Percentiles rank a stretch among this genome's conserved stretches.
Evolutionary conservation across 2,113 vertebrate species (phyloP).

Genomic region (Heteronetta atricapilla): DNA sequence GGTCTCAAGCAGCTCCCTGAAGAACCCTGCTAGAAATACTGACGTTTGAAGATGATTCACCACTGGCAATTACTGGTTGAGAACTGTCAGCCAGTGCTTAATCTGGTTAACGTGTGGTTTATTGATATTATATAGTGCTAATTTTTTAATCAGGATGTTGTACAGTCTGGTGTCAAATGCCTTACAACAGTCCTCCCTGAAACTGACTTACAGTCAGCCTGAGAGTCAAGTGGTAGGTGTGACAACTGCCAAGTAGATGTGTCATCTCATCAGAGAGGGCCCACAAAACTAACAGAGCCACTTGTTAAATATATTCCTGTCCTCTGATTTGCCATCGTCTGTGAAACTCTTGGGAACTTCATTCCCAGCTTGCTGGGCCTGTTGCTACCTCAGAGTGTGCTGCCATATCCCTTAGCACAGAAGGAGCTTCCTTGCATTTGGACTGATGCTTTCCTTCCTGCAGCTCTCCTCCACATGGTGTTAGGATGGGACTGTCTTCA

Average conservation of each 20-base stretch:
- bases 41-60: slow-evolving; percentile 43
- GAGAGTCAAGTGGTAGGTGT: slow-evolving; percentile 46
- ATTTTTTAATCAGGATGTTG: slow-evolving; percentile 56
- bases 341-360: not conserved
- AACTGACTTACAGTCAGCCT: slow-evolving; percentile 18
- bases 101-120: slow-evolving; percentile 1
- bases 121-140: slow-evolving; percentile 26
- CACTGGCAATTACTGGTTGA: slow-evolving; percentile 12
- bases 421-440: not conserved
- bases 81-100: slow-evolving; percentile 17
- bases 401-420: not conserved
- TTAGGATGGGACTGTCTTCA: not conserved
- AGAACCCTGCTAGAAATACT: slow-evolving; percentile 30
- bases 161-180: not conserved
- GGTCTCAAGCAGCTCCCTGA: not conserved
- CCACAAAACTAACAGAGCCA: not conserved
- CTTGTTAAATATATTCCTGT: not conserved
- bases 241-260: slow-evolving; percentile 1
- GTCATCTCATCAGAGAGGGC: not conserved
- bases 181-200: slow-evolving; percentile 45
- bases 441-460: not conserved
- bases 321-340: not conserved
- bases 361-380: not conserved
- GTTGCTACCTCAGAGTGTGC: not conserved
- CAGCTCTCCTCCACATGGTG: not conserved